Evolutionary conservation across 1,140 invertebrate species (phyloP).

Genomic region (Neotoxoptera formosana): DNA sequence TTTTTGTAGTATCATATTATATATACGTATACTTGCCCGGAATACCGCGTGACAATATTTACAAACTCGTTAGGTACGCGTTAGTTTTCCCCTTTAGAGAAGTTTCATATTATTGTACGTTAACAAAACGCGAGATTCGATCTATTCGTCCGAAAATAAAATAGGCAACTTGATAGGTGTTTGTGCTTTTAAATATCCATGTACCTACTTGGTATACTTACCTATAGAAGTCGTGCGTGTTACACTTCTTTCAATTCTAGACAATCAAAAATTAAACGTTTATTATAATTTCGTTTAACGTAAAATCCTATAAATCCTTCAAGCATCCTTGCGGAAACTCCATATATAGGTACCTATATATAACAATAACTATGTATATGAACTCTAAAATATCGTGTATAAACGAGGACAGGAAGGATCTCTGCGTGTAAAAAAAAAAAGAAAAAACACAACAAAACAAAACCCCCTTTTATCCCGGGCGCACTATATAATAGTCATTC

Average conservation of each 20-base stretch:
- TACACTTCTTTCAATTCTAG: background rate
- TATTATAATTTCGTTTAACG: background rate
- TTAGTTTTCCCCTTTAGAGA: too few species aligned
- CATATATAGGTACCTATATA: background rate
- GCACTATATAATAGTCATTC: background rate
- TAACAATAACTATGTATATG: background rate
- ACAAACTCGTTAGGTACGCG: too few species aligned
- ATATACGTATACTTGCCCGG: too few species aligned
- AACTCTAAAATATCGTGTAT: background rate
- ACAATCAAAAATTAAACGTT: background rate
- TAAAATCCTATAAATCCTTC: background rate
- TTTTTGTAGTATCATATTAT: too few species aligned
- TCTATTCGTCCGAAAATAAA: background rate
- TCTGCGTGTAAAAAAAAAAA: background rate
- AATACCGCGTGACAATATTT: too few species aligned
- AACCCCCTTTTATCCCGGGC: background rate
- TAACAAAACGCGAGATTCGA: too few species aligned
- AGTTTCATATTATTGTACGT: too few species aligned
- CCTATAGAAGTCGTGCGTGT: background rate
- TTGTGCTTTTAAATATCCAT: background rate
- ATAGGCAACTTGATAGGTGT: background rate
- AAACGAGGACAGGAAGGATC: conserved; percentile 39
- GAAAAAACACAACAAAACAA: background rate
- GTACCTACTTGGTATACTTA: too few species aligned
- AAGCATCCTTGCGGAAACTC: background rate